Base-by-base conservation (phyloP, 92 coral and sea anemone species). In the Plumapathes pennacea region DNA sequence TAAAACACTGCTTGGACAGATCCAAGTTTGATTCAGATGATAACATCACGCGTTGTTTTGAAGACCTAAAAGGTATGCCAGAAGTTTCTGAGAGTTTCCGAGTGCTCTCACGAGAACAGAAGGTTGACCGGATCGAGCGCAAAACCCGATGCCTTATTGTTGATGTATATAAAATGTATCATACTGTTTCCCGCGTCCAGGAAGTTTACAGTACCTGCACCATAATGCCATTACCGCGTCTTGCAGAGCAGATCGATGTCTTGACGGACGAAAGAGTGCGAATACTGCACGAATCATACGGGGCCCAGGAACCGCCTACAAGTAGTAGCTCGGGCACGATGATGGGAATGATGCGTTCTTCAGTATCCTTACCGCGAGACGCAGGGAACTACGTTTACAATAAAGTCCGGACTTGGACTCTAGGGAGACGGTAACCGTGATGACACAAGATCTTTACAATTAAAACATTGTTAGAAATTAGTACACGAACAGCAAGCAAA, bases 41-140 rank as follows among this genome's bases (percentile, higher is more conserved):
- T 0, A 54, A 65, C 30, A 55, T 22, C 11, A 14, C 43, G 24
- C 44, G n/a, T n/a, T n/a, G 64, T 32, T 40, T 67, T 13, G 34
- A 42, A 30, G 54, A 55, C 29, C 66, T 67, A 1, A 64, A 67
- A 25, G 49, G 21, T 33, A 19, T 67, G 38, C 75, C 45, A 13
- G 65, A 30, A 4, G 52, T 67, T 32, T 33, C 44, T n/a, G 32
- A 55, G 3, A 52, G 13, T 13, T 54, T 55, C 23, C n/a, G 14
- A 3, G 54, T 15, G 15, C 5, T 28, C 15, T 25, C n/a, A 18
- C 26, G 11, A 57, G 51, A 33, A 28, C 26, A 34, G 1, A 28
- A 3, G 14, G 24, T 41, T 22, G 23, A 25, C 31, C 20, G 57
- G 20, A 22, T 40, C 4, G 46, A 69, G 30, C 24, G 13, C 0